Percentiles rank a stretch among this genome's conserved stretches.
These are phyloP conservation scores for Agapornis canus DNA, from an alignment of 2,797 vertebrate genomes.

Conservation along the genomic window DNA sequence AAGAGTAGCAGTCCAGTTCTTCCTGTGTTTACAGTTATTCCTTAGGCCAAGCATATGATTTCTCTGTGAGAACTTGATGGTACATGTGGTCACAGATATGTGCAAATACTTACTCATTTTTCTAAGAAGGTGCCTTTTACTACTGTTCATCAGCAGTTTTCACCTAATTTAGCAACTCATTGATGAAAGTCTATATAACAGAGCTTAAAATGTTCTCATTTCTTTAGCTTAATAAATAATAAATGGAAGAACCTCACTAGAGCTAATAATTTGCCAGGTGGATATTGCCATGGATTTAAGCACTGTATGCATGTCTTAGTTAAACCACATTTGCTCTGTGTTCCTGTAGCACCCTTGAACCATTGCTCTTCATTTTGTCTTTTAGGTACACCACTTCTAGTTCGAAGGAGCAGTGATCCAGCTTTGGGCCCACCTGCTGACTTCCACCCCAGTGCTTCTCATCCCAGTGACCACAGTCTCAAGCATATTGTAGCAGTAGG, in stretches of 20 bases:
- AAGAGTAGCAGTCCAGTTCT: background rate
- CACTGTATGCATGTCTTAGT: background rate
- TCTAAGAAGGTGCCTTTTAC: background rate
- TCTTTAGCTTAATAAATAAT: background rate
- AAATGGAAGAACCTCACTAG: background rate
- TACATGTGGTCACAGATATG: background rate
- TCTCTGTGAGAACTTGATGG: background rate
- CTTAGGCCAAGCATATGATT: background rate
- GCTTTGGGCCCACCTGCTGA: conserved; percentile 67
- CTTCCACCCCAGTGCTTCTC: conserved; percentile 57
- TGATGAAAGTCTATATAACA: background rate
- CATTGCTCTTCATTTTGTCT: conserved; percentile 37
- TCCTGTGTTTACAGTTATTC: background rate
- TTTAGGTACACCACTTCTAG: conserved; percentile 80
- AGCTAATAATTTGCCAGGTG: background rate
- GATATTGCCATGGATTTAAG: background rate
- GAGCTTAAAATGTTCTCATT: background rate
- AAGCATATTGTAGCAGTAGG: conserved; percentile 79
- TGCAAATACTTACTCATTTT: background rate
- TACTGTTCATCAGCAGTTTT: background rate
- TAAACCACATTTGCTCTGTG: background rate
- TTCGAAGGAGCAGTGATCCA: conserved; percentile 84
- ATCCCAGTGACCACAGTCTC: conserved; percentile 55
- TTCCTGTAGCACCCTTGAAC: background rate
- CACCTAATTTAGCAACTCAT: background rate